phyloP scores from a whole-genome alignment of 2,113 vertebrate genomes.

The Brienomyrus longianalis region DNA sequence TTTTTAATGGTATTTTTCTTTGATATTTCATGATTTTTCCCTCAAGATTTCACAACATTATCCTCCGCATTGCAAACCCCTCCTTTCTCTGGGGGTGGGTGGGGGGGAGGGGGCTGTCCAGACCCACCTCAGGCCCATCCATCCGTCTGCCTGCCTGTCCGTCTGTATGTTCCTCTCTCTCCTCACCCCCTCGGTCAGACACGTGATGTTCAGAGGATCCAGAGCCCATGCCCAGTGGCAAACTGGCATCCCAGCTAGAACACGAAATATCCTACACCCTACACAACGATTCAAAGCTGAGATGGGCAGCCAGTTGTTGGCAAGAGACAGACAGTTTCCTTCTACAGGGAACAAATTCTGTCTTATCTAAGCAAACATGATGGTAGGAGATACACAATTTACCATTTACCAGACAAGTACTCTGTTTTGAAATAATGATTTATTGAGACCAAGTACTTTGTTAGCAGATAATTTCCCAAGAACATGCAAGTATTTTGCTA shows the following conservation, averaged over 20 bases:
- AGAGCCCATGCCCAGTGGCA: background rate
- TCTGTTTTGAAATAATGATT: background rate
- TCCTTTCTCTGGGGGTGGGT: background rate
- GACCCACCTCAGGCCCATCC: background rate
- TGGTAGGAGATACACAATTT: background rate
- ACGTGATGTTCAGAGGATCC: background rate
- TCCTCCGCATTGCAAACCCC: background rate
- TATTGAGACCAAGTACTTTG: background rate
- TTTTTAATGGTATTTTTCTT: background rate
- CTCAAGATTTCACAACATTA: background rate
- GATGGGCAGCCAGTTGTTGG: background rate
- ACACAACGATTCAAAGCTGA: background rate
- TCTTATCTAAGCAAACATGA: background rate
- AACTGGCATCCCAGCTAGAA: background rate
- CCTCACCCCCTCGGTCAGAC: background rate
- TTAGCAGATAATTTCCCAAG: background rate
- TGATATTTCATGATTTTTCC: background rate
- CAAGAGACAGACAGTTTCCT: background rate
- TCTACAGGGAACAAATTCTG: background rate
- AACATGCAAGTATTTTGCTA: background rate
- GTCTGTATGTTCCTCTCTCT: background rate
- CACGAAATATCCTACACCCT: background rate
- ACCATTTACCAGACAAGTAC: background rate
- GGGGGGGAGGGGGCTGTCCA: background rate
- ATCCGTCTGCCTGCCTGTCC: background rate